These are phyloP conservation scores for Drosophila pandora DNA, from an alignment of 1,140 invertebrate genomes.

Conservation along the genomic window DNA sequence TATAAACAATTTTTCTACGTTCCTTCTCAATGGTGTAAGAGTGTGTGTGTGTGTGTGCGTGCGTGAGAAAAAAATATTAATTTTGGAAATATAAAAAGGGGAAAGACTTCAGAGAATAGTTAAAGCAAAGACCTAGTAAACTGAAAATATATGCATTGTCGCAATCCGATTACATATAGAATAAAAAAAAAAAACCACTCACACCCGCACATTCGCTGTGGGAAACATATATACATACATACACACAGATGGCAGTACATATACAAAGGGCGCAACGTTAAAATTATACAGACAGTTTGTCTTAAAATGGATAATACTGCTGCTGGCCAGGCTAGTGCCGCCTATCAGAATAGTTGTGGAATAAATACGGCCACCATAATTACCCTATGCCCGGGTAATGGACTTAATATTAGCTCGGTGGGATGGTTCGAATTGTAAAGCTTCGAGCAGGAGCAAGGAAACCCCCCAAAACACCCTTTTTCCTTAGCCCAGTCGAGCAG, in stretches of 20 bases:
- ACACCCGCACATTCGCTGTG: background rate
- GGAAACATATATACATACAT: slow-evolving; percentile 11
- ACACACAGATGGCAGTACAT: slow-evolving; percentile 52
- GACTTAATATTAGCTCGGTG: background rate
- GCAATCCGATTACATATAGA: slow-evolving; percentile 44
- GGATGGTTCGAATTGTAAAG: background rate
- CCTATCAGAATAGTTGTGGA: slow-evolving; percentile 14
- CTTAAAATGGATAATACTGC: slow-evolving; percentile 57
- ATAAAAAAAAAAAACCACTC: slow-evolving; percentile 14
- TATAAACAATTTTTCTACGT: slow-evolving; percentile 36
- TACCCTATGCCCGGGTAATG: background rate
- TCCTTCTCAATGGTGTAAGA: slow-evolving; percentile 12
- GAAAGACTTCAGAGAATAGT: slow-evolving; percentile 23
- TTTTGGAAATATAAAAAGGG: background rate
- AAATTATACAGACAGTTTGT: slow-evolving; percentile 54
- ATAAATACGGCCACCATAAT: slow-evolving; percentile 1
- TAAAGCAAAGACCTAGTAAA: background rate
- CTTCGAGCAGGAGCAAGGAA: background rate
- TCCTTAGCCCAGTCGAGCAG: background rate
- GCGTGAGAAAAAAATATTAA: slow-evolving; percentile 51
- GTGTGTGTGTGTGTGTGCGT: slow-evolving; percentile 34
- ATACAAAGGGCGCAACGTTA: slow-evolving; percentile 61
- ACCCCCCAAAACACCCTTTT: background rate
- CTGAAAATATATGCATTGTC: slow-evolving; percentile 23
- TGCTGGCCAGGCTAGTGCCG: slow-evolving; percentile 51